Evolutionary conservation across 2,797 vertebrate genomes (phyloP), one percentile per base, ranked within the genome.

Genomic region (Triplophysa yarkandensis): DNA sequence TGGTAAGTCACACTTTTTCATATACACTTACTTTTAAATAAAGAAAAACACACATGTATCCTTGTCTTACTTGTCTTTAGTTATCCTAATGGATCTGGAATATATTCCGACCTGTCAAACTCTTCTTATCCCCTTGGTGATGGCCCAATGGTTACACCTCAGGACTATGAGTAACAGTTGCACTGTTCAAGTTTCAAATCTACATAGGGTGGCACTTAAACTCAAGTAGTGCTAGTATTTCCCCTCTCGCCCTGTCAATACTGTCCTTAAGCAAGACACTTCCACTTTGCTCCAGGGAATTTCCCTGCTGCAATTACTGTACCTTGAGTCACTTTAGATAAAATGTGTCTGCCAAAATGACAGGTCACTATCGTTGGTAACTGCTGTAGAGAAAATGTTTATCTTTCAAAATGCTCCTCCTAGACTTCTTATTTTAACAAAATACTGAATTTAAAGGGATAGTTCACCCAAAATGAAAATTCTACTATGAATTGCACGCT

Each of bases 361-460:
- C 76, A 71, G 80, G 78, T 63, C 76, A 67, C 46, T 14, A 54
- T 68, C 65, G 76, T 50, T 83, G 63, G 78, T 27, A 83, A 84
- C 82, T 79, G 46, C 44, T 21, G 44, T 21, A 32, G 71, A 68
- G 64, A 28, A 77, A 79, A 72, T 25, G 16, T 28, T 21, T n/a
- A 28, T 54, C 46, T 64, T 48, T n/a, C 34, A 52, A 64, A 64
- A 72, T 63, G 50, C 34, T 41, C 17, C n/a, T 43, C 14, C 27
- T 27, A 21, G 46, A 54, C 27, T 57, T 16, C 14, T 28, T 10
- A 25, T 34, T 30, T 63, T 72, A 62, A 52, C 58, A 63, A 41
- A n/a, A 21, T 7, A 19, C 44, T 64, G 48, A 64, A 64, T 39
- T 54, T n/a, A n/a, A n/a, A n/a, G n/a, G n/a, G n/a, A n/a, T n/a